Percentiles rank a stretch among this genome's conserved stretches.
Evolutionary conservation across 2,113 vertebrate genomes (phyloP).

Genomic region (Zapornia atra): DNA sequence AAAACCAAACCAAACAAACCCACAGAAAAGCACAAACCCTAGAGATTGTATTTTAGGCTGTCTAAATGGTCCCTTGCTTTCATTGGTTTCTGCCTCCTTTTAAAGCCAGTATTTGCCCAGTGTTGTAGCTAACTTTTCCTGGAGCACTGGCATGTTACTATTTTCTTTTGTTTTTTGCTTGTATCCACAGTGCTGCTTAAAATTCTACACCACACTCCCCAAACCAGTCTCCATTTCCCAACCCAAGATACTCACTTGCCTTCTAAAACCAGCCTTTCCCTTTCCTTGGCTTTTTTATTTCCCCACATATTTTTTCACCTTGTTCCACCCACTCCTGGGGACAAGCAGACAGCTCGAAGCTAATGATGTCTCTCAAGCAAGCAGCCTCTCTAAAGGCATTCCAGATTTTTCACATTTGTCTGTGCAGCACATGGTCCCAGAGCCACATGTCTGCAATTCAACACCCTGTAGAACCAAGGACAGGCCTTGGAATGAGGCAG

Average conservation of each 20-base stretch:
- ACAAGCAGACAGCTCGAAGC: constrained; percentile 1
- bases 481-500: background rate
- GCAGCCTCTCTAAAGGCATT: background rate
- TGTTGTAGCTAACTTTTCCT: background rate
- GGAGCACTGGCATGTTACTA: background rate
- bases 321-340: constrained; percentile 29
- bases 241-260: background rate
- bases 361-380: background rate
- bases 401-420: background rate
- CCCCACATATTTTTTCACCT: constrained; percentile 40
- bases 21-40: background rate
- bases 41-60: background rate
- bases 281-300: constrained; percentile 40
- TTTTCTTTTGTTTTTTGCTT: background rate
- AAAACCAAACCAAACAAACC: background rate
- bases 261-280: background rate
- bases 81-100: background rate
- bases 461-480: background rate
- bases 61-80: background rate
- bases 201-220: background rate
- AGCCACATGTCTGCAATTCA: background rate
- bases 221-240: constrained; percentile 27
- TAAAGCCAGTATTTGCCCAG: background rate
- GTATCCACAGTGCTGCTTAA: background rate
- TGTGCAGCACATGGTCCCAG: background rate